phyloP scores from a whole-genome alignment of 2,113 vertebrate genomes.

The Channa maculata region DNA sequence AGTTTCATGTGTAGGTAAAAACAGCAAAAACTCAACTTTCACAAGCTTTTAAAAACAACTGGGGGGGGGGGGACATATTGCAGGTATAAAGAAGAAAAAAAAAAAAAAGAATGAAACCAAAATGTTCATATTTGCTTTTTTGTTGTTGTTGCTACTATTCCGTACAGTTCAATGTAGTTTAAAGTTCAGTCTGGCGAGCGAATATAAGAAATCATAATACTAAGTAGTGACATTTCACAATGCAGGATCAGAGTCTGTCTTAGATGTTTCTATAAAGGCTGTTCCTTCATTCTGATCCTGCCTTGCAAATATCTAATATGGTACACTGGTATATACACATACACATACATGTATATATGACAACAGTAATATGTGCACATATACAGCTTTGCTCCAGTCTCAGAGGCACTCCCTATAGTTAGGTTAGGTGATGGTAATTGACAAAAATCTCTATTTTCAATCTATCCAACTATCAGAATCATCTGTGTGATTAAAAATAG shows the following conservation, averaged over 20 bases:
- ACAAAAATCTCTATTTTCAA: conserved; percentile 64
- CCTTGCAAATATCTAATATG: conserved; percentile 31
- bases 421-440: conserved; percentile 77
- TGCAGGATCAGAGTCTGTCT: conserved; percentile 17
- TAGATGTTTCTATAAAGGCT: conserved; percentile 4
- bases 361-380: conserved; percentile 42
- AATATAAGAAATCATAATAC: conserved; percentile 74
- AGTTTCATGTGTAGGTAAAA: neutral
- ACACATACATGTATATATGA: conserved; percentile 51
- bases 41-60: conserved; percentile 11
- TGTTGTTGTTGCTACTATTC: conserved; percentile 50
- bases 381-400: conserved; percentile 61
- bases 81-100: conserved; percentile 33
- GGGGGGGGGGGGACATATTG: conserved; percentile 50
- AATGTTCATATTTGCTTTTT: conserved; percentile 24
- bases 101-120: conserved; percentile 48
- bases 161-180: conserved; percentile 67
- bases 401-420: conserved; percentile 79
- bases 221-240: conserved; percentile 25
- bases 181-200: conserved; percentile 68
- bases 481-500: conserved; percentile 70
- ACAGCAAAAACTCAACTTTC: neutral
- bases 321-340: conserved; percentile 61
- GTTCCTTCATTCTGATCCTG: conserved; percentile 25
- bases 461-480: conserved; percentile 57